A percentile compares a stretch with the other conserved stretches of the same genome.
These are phyloP conservation scores for Leuciscus idus DNA, from an alignment of 2,113 vertebrate species.

Conservation along the genomic window DNA sequence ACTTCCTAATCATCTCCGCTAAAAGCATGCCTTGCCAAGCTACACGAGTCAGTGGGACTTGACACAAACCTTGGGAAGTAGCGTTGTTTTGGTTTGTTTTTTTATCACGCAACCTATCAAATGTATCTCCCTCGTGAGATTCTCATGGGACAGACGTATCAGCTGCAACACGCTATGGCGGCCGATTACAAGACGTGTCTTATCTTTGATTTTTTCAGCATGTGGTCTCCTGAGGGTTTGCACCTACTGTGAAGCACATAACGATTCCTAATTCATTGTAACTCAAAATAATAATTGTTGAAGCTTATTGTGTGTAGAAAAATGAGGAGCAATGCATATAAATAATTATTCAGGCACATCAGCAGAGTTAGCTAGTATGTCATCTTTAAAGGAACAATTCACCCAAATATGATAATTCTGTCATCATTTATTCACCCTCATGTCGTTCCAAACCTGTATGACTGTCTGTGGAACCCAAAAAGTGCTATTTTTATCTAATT, in stretches of 20 bases:
- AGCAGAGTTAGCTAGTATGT: neutral
- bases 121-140: neutral
- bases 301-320: neutral
- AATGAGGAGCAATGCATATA: neutral
- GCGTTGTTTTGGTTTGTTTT: slow-evolving; percentile 34
- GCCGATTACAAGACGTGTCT: slow-evolving; percentile 33
- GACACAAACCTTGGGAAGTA: slow-evolving; percentile 49
- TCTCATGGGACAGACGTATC: slow-evolving; percentile 35
- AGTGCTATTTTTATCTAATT: neutral
- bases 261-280: slow-evolving; percentile 31
- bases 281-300: slow-evolving; percentile 19
- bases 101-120: slow-evolving; percentile 10
- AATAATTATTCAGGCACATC: neutral
- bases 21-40: slow-evolving; percentile 65
- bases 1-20: slow-evolving; percentile 72
- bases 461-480: neutral
- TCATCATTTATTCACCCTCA: neutral
- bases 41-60: slow-evolving; percentile 52
- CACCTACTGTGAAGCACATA: slow-evolving; percentile 35
- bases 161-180: slow-evolving; percentile 30
- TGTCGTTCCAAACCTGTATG: neutral
- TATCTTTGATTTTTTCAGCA: slow-evolving; percentile 40
- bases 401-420: neutral
- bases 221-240: slow-evolving; percentile 19
- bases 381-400: neutral